Conservation (phyloP, 2,797 vertebrate species). For the Carapus acus region DNA sequence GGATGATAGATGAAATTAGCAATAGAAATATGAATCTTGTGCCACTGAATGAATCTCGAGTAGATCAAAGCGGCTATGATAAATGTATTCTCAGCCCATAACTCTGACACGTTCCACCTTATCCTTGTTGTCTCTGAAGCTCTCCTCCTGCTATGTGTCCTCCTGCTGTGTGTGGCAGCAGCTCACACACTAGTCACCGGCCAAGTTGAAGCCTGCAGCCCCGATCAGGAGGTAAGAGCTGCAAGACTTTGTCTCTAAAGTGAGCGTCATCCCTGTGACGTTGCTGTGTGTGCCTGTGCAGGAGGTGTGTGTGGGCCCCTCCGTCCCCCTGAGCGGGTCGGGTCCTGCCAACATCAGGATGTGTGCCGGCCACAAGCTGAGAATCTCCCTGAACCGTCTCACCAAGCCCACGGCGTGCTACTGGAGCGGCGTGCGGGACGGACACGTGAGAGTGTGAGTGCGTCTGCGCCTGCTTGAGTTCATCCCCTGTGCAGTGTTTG, state of each 20-base stretch:
- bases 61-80: too few relatives aligned
- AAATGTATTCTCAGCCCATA: too few relatives aligned
- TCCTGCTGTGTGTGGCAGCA: slow-evolving; percentile 45
- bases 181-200: slow-evolving; percentile 5
- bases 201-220: slow-evolving; percentile 1
- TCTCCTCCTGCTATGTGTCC: slow-evolving; percentile 49
- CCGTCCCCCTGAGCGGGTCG: slow-evolving; percentile 24
- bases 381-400: slow-evolving; percentile 39
- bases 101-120: too few relatives aligned
- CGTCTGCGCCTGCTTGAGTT: background rate
- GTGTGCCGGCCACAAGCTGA: slow-evolving; percentile 39
- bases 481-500: background rate
- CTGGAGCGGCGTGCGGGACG: slow-evolving; percentile 25
- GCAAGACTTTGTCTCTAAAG: background rate
- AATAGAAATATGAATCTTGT: too few relatives aligned
- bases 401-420: slow-evolving; percentile 27
- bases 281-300: slow-evolving; percentile 23
- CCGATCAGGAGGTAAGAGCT: slow-evolving; percentile 42
- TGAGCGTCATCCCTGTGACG: too few relatives aligned
- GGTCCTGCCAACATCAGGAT: slow-evolving; percentile 28
- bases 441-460: background rate
- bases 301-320: slow-evolving; percentile 28
- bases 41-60: too few relatives aligned
- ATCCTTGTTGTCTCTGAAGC: slow-evolving; percentile 35
- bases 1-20: too few relatives aligned